Percentiles rank a stretch among this genome's conserved stretches.
These are phyloP conservation scores for Prietella phreatophila DNA, from an alignment of 2,113 vertebrate genomes.

Conservation along the genomic window DNA sequence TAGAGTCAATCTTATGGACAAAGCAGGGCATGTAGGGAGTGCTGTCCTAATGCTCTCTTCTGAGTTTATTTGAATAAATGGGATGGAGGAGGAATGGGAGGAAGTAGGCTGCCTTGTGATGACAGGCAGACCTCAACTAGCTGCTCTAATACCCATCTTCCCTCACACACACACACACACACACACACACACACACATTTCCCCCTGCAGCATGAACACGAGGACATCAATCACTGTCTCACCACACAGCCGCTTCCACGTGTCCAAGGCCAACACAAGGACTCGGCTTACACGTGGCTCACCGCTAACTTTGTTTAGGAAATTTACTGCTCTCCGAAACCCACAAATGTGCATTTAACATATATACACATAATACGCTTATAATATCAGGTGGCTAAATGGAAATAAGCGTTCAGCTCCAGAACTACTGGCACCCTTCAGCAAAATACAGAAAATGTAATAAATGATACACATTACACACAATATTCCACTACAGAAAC, in stretches of 20 bases:
- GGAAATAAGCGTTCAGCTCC: neutral
- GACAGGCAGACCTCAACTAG: neutral
- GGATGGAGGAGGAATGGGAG: neutral
- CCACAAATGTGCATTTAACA: neutral
- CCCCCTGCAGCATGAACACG: neutral
- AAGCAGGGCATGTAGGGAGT: neutral
- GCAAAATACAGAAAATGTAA: neutral
- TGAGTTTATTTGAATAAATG: slow-evolving; percentile 40
- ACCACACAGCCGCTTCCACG: slow-evolving; percentile 12
- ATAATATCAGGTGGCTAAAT: neutral
- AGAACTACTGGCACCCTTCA: neutral
- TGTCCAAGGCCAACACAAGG: slow-evolving; percentile 40
- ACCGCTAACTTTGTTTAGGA: slow-evolving; percentile 29
- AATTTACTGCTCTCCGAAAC: neutral
- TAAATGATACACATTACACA: neutral
- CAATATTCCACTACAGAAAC: neutral
- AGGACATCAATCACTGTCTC: slow-evolving; percentile 43
- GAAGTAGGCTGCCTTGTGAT: neutral
- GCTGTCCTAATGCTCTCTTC: slow-evolving; percentile 3
- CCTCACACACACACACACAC: neutral
- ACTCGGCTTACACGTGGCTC: slow-evolving; percentile 24
- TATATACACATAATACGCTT: neutral
- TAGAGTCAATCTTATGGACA: slow-evolving; percentile 1
- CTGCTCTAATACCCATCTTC: slow-evolving; percentile 10
- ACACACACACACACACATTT: slow-evolving; percentile 8